Conservation (phyloP, 2,888 invertebrate genomes). For the Embidobia sp. region DNA sequence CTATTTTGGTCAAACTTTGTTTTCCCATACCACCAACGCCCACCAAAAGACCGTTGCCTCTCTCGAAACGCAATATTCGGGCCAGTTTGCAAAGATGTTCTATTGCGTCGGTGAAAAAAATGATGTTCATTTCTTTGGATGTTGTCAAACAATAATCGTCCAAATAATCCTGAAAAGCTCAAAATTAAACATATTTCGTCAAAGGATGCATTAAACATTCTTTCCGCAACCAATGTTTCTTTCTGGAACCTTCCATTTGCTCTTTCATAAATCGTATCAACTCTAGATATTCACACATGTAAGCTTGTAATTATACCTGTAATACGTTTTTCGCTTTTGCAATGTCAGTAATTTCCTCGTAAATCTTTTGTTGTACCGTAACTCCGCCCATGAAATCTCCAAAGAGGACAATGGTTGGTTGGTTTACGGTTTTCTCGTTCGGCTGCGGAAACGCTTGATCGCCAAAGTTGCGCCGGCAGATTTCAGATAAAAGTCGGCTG, state of each 20-base stretch:
- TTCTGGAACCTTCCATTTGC: not conserved
- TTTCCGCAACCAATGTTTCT: not conserved
- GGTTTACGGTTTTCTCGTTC: constrained; percentile 82
- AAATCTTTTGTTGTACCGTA: constrained; percentile 87
- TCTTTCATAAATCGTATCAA: constrained; percentile 27
- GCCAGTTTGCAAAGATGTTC: constrained; percentile 94
- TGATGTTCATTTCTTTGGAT: constrained; percentile 91
- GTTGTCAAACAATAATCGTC: constrained; percentile 91
- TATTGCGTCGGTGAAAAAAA: constrained; percentile 93
- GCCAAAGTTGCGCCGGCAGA: constrained; percentile 86
- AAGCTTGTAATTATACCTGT: constrained; percentile 82
- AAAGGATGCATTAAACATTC: no score
- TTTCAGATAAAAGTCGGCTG: constrained; percentile 86
- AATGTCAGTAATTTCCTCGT: constrained; percentile 91
- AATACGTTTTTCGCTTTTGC: constrained; percentile 87
- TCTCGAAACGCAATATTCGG: constrained; percentile 91
- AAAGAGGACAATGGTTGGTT: constrained; percentile 88
- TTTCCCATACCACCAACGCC: constrained; percentile 96
- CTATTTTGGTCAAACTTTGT: constrained; percentile 92
- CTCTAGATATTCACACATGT: constrained; percentile 4
- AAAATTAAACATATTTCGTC: no score
- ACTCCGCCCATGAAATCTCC: constrained; percentile 92
- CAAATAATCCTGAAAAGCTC: constrained; percentile 87
- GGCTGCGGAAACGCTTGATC: constrained; percentile 85
- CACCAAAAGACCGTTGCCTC: constrained; percentile 94